phyloP scores from a whole-genome alignment of 2,797 vertebrate genomes.

The Rallus crepitans region DNA sequence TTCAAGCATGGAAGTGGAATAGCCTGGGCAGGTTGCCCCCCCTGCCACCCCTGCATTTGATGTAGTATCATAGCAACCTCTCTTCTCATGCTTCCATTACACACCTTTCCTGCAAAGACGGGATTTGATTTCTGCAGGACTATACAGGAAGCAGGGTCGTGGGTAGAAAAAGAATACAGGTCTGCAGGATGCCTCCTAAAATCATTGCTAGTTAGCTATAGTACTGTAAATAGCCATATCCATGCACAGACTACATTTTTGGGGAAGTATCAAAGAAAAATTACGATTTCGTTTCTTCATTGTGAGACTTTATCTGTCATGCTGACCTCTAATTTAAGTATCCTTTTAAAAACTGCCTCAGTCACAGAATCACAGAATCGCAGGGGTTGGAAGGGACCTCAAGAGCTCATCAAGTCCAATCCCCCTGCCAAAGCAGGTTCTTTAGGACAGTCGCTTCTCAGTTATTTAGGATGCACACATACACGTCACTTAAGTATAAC shows the following conservation, averaged over 20 bases:
- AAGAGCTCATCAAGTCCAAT: too few species aligned
- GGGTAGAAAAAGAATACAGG: not conserved
- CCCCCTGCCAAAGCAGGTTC: too few species aligned
- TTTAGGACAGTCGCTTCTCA: not conserved
- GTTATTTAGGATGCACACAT: not conserved
- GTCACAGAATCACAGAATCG: too few species aligned
- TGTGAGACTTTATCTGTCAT: not conserved
- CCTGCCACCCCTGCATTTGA: not conserved
- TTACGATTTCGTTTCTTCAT: not conserved
- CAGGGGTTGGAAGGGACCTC: too few species aligned
- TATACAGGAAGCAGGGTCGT: not conserved
- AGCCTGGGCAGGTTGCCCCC: not conserved
- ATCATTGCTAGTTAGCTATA: not conserved
- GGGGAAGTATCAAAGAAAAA: not conserved
- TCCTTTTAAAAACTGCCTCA: not conserved
- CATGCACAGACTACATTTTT: not conserved
- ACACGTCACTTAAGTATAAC: not conserved
- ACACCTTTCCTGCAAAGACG: not conserved
- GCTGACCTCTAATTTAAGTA: not conserved
- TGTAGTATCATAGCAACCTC: not conserved
- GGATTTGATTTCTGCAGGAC: not conserved
- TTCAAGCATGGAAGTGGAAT: not conserved
- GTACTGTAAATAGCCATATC: not conserved
- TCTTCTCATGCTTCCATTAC: not conserved
- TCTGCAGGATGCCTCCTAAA: not conserved